A percentile compares a stretch with the other conserved stretches of the same genome.
These are phyloP conservation scores for Conus betulinus DNA, from an alignment of 1,140 invertebrate genomes.

Conservation along the genomic window DNA sequence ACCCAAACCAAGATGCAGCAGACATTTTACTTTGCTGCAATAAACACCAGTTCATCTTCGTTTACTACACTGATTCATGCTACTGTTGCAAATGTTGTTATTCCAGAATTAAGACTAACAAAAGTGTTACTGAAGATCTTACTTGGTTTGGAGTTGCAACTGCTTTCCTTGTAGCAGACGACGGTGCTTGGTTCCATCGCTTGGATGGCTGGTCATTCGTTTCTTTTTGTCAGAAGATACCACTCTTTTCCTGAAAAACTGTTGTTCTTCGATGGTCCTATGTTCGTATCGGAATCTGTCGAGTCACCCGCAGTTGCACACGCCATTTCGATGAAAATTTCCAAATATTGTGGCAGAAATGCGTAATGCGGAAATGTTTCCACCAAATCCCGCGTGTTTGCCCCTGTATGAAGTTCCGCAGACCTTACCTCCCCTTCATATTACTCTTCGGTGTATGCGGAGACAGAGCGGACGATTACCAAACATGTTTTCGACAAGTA, in stretches of 20 bases:
- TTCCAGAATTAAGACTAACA: no score
- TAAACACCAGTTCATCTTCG: no score
- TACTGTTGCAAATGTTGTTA: no score
- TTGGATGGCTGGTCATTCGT: neutral
- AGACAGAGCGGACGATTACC: neutral
- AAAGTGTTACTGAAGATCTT: neutral
- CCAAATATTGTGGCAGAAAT: no score
- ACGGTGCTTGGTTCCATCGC: neutral
- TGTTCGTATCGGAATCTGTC: neutral
- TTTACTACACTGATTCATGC: no score
- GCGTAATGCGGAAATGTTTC: no score
- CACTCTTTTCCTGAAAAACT: neutral
- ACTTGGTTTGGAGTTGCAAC: neutral
- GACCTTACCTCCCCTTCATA: neutral
- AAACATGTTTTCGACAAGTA: slow-evolving; percentile 22
- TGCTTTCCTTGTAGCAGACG: neutral
- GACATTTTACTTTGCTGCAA: no score
- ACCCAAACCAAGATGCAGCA: no score
- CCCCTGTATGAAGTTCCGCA: neutral
- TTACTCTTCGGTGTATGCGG: neutral
- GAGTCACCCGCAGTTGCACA: neutral
- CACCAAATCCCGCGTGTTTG: neutral
- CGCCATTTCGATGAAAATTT: neutral
- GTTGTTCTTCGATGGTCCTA: neutral
- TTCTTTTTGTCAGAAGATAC: neutral